Evolutionary conservation across 2,888 invertebrate species (phyloP).

Genomic region (Alviniconcha strummeri): DNA sequence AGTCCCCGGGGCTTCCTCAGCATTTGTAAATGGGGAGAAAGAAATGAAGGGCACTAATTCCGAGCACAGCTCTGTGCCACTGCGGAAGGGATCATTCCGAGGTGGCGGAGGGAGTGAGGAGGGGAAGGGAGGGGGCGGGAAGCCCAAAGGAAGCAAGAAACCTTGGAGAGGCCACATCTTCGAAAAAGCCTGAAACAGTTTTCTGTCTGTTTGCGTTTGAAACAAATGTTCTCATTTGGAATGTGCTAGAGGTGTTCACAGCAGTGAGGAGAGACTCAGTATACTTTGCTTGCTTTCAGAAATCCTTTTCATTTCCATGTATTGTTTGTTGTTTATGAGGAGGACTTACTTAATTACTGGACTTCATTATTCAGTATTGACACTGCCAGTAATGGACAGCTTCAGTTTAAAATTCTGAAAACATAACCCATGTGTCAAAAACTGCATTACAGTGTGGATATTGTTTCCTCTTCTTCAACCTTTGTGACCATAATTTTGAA

Average conservation of each 20-base stretch:
- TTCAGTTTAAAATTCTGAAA: no score
- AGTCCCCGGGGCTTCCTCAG: not conserved
- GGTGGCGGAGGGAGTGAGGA: not conserved
- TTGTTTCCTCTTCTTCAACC: no score
- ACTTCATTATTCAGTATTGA: no score
- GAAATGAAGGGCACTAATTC: not conserved
- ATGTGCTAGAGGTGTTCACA: not conserved
- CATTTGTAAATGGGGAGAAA: conserved; percentile 12
- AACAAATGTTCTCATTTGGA: not conserved
- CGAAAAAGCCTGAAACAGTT: conserved; percentile 12
- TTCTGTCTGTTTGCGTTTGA: not conserved
- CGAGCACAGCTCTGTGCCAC: not conserved
- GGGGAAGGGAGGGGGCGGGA: conserved; percentile 7
- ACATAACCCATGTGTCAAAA: no score
- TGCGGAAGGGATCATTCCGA: conserved; percentile 15
- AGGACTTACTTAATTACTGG: no score
- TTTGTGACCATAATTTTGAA: no score
- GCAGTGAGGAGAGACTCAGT: no score
- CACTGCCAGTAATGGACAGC: no score
- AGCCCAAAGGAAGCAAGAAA: conserved; percentile 7
- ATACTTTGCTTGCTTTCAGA: no score
- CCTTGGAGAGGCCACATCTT: conserved; percentile 1
- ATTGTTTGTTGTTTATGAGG: no score
- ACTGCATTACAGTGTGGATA: no score
- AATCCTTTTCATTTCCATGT: no score